Base-by-base conservation (phyloP, 2,113 vertebrate genomes). In the Passer domesticus region DNA sequence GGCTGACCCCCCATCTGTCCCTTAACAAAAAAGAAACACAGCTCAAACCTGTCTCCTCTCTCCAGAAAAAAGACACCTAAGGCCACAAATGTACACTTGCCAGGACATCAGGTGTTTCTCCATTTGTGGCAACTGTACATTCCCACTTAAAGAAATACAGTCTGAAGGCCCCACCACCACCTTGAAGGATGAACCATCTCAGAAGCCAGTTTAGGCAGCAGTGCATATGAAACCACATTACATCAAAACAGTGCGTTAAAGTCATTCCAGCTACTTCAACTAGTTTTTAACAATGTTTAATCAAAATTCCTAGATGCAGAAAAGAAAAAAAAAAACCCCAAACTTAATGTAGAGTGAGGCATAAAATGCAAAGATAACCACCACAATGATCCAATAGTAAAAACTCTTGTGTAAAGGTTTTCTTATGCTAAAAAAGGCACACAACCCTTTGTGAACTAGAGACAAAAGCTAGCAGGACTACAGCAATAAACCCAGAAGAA, bases 351-450 rank as follows among this genome's bases (percentile, higher is more conserved):
- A 90, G 78, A 97, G 86, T 87, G 91, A 96, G 82, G 84, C 79
- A 86, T 89, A 74, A 96, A 85, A 96, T 95, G 95, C 95, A 96
- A 93, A 95, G 84, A 91, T 90, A 94, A 90, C 91, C 94, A 94
- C 90, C 92, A 93, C 95, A 89, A 86, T 43, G 94, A 96, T 82
- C 95, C 93, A 89, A 94, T 43, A 95, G 91, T 87, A 95, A 96
- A 97, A 97, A 86, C 83, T 96, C 83, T 56, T 27, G 56, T 72
- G 85, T 49, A 87, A 96, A 78, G 68, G 63, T 95, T 96, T 97
- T 97, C 96, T 97, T 97, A 97, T 91, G 95, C 96, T 98, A 98
- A 97, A 88, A 96, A 96, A 97, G 97, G 95, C 94, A 97, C 92
- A 97, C 97, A 97, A 98, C 96, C 97, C 89, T 31, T 90, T 90